Conservation (phyloP, 92 coral and sea anemone species). For the Hydrozoanthus gracilis region DNA sequence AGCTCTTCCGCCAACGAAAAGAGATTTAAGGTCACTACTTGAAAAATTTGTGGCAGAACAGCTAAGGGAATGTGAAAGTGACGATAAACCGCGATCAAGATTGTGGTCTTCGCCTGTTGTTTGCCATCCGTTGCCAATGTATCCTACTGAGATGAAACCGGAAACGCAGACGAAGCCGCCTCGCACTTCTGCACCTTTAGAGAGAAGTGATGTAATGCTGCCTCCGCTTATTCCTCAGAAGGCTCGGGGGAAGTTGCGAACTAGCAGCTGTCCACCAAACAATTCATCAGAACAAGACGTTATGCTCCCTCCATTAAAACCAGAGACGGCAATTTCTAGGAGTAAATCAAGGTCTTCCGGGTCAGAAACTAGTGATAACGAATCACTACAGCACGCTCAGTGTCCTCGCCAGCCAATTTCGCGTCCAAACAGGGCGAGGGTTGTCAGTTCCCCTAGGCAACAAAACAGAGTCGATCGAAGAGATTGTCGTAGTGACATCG, state of each 20-base stretch:
- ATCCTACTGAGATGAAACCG: background rate
- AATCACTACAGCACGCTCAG: slow-evolving; percentile 7
- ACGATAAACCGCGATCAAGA: slow-evolving; percentile 46
- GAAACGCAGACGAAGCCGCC: background rate
- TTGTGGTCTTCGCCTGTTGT: slow-evolving; percentile 46
- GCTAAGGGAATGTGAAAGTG: slow-evolving; percentile 80
- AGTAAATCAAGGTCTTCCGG: slow-evolving; percentile 6
- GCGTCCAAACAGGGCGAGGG: slow-evolving; percentile 71
- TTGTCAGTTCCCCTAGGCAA: slow-evolving; percentile 72
- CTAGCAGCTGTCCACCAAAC: slow-evolving; percentile 57
- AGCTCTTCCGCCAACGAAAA: slow-evolving; percentile 65
- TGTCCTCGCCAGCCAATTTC: slow-evolving; percentile 65
- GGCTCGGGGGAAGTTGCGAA: slow-evolving; percentile 60
- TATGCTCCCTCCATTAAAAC: slow-evolving; percentile 82
- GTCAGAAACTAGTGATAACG: slow-evolving; percentile 44
- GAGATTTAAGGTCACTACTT: slow-evolving; percentile 77
- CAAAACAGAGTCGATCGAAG: slow-evolving; percentile 57
- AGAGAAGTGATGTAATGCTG: slow-evolving; percentile 9
- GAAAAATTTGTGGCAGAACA: slow-evolving; percentile 95
- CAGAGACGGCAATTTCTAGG: slow-evolving; percentile 53
- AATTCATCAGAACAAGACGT: slow-evolving; percentile 66
- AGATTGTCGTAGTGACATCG: slow-evolving; percentile 78
- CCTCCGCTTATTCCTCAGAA: slow-evolving; percentile 51
- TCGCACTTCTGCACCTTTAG: background rate
- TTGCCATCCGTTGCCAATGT: slow-evolving; percentile 31